Evolutionary conservation across 2,888 invertebrate species (phyloP).

Genomic region (Cylloceria caligata): DNA sequence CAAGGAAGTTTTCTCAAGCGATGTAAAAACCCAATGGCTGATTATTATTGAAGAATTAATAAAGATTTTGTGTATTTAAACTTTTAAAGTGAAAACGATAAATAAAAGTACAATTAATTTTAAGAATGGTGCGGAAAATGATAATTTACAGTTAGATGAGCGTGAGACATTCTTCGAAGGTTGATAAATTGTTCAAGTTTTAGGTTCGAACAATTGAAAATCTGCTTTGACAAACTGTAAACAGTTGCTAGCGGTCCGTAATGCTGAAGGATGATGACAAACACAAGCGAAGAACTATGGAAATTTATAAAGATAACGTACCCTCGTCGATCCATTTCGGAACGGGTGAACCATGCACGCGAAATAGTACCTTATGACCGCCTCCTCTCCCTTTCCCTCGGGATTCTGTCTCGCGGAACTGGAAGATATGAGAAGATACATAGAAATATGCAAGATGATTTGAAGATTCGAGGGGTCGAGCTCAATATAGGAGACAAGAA

Average conservation of each 20-base stretch:
- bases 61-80: too few relatives aligned
- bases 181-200: neutral
- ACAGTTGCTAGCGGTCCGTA: neutral
- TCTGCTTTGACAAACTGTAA: neutral
- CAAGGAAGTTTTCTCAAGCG: too few relatives aligned
- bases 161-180: neutral
- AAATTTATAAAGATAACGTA: conserved; percentile 23
- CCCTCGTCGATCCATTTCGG: neutral
- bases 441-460: conserved; percentile 4
- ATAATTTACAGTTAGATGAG: neutral
- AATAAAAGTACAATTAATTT: neutral
- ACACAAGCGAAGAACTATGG: neutral
- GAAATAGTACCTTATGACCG: conserved; percentile 4
- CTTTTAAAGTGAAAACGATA: too few relatives aligned
- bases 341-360: neutral
- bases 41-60: too few relatives aligned
- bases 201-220: neutral
- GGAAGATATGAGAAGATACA: conserved; percentile 34
- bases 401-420: conserved; percentile 19
- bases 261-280: neutral
- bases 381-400: too few relatives aligned
- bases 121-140: neutral
- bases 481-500: neutral
- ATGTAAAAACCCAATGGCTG: too few relatives aligned
- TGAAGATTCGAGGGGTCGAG: neutral